Evolutionary conservation across 53 echinoderm and acorn worm genomes (phyloP).

Genomic region (Pentamera pediparva): DNA sequence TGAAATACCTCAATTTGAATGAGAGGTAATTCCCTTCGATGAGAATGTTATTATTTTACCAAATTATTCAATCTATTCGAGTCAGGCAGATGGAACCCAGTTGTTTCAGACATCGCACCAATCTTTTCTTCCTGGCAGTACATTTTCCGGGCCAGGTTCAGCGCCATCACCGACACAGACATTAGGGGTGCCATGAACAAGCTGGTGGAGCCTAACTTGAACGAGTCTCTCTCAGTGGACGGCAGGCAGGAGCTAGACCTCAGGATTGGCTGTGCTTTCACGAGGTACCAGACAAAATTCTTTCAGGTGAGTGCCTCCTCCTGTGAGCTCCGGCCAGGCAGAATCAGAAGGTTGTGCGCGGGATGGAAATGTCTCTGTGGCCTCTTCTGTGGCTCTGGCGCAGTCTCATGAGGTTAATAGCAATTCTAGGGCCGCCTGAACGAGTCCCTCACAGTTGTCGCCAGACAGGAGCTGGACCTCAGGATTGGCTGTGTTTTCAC

Average conservation of each 20-base stretch:
- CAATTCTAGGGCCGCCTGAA: no score
- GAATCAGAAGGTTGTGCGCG: no score
- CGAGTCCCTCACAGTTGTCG: constrained; percentile 84
- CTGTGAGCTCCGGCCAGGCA: no score
- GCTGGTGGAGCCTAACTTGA: constrained; percentile 86
- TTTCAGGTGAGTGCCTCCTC: constrained; percentile 93
- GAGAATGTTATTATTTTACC: not conserved
- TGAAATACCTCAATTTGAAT: not conserved
- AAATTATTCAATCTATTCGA: not conserved
- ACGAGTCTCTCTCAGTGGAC: constrained; percentile 86
- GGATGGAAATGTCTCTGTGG: no score
- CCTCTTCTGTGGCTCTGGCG: no score
- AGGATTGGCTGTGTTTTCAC: constrained; percentile 96
- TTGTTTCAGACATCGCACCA: not conserved
- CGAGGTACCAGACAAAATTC: constrained; percentile 89
- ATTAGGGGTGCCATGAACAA: constrained; percentile 80
- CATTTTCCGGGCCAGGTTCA: constrained; percentile 87
- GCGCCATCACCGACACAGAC: constrained; percentile 97
- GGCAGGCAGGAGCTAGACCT: constrained; percentile 86
- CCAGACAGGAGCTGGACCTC: constrained; percentile 79
- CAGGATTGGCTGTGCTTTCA: constrained; percentile 92
- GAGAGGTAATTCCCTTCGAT: not conserved
- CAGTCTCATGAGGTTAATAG: no score
- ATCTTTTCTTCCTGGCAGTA: constrained; percentile 34
- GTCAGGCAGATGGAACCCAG: not conserved